Conservation (phyloP, 1,140 invertebrate genomes). For the Oncopodura yosiiana region DNA sequence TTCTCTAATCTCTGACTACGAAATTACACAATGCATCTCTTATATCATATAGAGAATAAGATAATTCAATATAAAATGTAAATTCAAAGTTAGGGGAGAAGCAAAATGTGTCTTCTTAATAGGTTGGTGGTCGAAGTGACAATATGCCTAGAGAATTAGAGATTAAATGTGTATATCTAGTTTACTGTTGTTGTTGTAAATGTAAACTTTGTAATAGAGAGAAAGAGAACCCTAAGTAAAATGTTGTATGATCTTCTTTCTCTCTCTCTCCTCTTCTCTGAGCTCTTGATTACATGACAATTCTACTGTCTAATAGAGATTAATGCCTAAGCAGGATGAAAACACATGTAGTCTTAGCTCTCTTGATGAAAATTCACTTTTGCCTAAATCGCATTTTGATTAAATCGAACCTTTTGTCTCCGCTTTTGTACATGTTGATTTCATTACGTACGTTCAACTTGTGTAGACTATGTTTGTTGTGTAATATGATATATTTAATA, state of each 20-base stretch:
- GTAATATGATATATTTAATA: no score
- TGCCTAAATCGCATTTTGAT: slow-evolving; percentile 21
- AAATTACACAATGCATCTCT: background rate
- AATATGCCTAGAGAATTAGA: no score
- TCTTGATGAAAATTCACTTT: slow-evolving; percentile 19
- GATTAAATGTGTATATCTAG: no score
- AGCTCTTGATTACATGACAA: slow-evolving; percentile 31
- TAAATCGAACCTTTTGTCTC: slow-evolving; percentile 13
- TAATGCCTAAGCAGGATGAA: slow-evolving; percentile 19
- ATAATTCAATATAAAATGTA: slow-evolving; percentile 35
- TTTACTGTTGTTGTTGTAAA: background rate
- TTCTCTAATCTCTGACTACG: background rate
- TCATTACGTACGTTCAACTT: no score
- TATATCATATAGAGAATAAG: slow-evolving; percentile 4
- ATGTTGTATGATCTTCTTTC: slow-evolving; percentile 23
- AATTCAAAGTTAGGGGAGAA: slow-evolving; percentile 18
- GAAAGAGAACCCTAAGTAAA: slow-evolving; percentile 1
- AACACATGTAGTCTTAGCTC: slow-evolving; percentile 12
- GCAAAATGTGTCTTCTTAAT: slow-evolving; percentile 3
- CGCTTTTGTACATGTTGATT: background rate
- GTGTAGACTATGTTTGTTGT: no score
- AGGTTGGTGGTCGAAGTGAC: slow-evolving; percentile 31
- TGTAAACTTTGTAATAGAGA: background rate
- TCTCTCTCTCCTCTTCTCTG: slow-evolving; percentile 3
- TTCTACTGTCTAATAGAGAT: slow-evolving; percentile 30